These are phyloP conservation scores for sheep (Ovis aries) DNA, from an alignment of 2,113 vertebrate species.

Conservation along the genomic window DNA sequence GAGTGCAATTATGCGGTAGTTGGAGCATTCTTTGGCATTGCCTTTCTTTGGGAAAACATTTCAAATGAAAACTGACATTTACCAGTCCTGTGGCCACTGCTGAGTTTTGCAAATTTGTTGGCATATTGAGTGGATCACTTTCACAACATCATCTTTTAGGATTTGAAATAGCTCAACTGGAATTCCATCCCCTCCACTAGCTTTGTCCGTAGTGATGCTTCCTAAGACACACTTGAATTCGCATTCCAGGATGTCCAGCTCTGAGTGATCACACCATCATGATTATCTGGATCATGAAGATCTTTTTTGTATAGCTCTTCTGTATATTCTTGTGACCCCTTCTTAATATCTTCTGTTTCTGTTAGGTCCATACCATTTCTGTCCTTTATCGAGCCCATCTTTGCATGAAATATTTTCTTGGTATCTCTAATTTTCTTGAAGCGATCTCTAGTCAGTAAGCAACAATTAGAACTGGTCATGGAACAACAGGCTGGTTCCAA, in stretches of 20 bases:
- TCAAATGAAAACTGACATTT: background rate
- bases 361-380: background rate
- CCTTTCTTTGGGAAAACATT: background rate
- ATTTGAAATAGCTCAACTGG: background rate
- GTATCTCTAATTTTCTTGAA: background rate
- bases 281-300: background rate
- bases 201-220: background rate
- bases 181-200: background rate
- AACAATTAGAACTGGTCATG: too few relatives aligned
- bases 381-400: background rate
- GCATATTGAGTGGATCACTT: background rate
- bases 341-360: background rate
- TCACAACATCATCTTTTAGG: background rate
- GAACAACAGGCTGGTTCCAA: too few relatives aligned
- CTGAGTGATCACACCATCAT: background rate
- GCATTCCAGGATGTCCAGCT: background rate
- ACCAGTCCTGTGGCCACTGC: background rate
- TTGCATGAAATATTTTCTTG: background rate
- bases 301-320: background rate
- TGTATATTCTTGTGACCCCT: background rate
- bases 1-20: background rate
- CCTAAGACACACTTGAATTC: background rate
- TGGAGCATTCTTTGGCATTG: background rate
- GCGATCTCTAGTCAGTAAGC: too few relatives aligned
- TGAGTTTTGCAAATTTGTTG: background rate